These are phyloP conservation scores for Aldabrachelys gigantea DNA, from an alignment of 2,113 vertebrate species.

Conservation along the genomic window DNA sequence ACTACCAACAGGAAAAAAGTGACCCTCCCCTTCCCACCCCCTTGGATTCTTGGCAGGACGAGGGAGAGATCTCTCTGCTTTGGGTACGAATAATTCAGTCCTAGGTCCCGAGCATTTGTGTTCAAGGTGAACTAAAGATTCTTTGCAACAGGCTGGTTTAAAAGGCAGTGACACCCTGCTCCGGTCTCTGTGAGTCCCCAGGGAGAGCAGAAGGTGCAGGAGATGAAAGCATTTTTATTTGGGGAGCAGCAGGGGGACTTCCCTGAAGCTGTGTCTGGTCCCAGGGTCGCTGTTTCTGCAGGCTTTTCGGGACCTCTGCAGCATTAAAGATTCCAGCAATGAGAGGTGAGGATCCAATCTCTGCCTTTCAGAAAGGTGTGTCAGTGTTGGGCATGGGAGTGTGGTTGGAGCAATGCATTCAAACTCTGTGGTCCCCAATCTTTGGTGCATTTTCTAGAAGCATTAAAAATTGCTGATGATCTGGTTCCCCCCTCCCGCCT, in stretches of 20 bases:
- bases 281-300: not conserved
- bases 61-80: not conserved
- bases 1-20: not conserved
- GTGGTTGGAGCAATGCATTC: not conserved
- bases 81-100: not conserved
- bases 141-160: not conserved
- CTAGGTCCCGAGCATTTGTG: not conserved
- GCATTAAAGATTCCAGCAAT: not conserved
- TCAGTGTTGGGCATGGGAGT: not conserved
- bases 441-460: not conserved
- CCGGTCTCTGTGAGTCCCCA: not conserved
- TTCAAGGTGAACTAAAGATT: not conserved
- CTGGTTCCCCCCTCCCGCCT: fast-evolving
- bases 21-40: not conserved
- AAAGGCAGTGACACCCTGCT: not conserved
- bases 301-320: not conserved
- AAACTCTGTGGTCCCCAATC: not conserved
- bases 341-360: not conserved
- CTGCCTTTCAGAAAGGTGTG: not conserved
- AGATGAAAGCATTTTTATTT: not conserved
- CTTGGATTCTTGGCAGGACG: not conserved
- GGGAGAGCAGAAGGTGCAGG: not conserved
- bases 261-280: not conserved
- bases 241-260: not conserved
- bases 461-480: not conserved